Evolutionary conservation across 2,797 vertebrate species (phyloP).

Genomic region (Lacerta bilineata): DNA sequence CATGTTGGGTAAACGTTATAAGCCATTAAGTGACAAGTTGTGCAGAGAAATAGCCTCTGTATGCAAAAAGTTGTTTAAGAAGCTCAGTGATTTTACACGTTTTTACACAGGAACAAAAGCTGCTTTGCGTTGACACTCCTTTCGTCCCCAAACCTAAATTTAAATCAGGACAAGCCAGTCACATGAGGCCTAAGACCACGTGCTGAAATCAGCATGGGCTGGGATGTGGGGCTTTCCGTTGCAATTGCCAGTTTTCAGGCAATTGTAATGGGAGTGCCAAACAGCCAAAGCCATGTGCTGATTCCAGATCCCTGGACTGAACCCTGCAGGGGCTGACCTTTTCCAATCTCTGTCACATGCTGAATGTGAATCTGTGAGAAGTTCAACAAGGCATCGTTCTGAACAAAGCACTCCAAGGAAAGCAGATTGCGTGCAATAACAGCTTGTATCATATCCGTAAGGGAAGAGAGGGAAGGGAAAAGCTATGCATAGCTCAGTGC

Average conservation of each 20-base stretch:
- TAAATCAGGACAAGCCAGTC: neutral
- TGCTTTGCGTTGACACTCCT: neutral
- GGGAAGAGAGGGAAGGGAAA: neutral
- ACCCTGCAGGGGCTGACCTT: neutral
- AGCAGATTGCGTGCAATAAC: neutral
- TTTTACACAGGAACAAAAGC: neutral
- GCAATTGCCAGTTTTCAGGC: neutral
- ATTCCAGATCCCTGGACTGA: neutral
- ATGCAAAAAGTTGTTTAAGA: neutral
- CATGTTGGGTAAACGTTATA: constrained; percentile 29
- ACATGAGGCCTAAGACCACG: neutral
- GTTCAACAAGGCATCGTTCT: neutral
- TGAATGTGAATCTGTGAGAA: neutral
- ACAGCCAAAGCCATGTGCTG: neutral
- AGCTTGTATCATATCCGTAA: neutral
- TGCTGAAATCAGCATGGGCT: neutral
- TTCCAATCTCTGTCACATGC: neutral
- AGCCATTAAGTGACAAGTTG: neutral
- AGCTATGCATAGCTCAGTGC: no score
- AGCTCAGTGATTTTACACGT: neutral
- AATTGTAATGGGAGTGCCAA: neutral
- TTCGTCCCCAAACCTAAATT: neutral
- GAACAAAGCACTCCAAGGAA: constrained; percentile 8
- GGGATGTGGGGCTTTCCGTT: neutral
- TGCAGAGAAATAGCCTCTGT: neutral